Evolutionary conservation across 2,888 invertebrate species (phyloP), one percentile per base, ranked within the genome.

Genomic region (Dorcus hopei): DNA sequence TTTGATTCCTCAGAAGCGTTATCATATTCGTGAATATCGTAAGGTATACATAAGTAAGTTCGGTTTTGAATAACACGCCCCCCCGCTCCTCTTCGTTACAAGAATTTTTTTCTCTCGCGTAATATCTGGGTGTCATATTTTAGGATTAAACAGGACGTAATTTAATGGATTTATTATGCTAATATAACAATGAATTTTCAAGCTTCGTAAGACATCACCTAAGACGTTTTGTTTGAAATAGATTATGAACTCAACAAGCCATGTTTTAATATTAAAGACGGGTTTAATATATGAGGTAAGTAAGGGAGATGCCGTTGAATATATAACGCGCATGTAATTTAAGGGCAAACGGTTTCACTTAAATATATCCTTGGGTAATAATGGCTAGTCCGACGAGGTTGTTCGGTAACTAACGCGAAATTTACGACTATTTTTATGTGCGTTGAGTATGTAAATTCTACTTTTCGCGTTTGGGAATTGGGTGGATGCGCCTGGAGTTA

Each of bases 231-330:
- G 26, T 33, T 33, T 33, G 26, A 33, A 33, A 33, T 33, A 33
- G 45, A 45, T 45, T 45, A 45, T 45, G 16, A 45, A 45, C 19
- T 23, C 23, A 45, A 45, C 45, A 45, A 45, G 45, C 19, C 45
- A 19, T 45, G 45, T 19, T 45, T 45, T 45, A 45, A 45, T 45
- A 45, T 45, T 45, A 45, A 45, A 45, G 23, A 23, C 45, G 45
- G 23, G 19, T 16, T 9, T 23, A 45, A 19, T 45, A 45, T 45
- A 23, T 11, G 14, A 19, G 23, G 19, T 9, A 19, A 19, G 19
- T 19, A 23, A 16, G 42, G 16, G 23, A 45, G 11, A 45, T 45
- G 9, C 45, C 9, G 23, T 19, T 45, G 45, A 45, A 45, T 45
- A 45, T 45, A 45, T 45, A 45, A 45, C 9, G 45, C 19, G 45